Percentiles rank a stretch among this genome's conserved stretches.
phyloP scores from a whole-genome alignment of 2,797 vertebrate genomes.

The Valencia hispanica region DNA sequence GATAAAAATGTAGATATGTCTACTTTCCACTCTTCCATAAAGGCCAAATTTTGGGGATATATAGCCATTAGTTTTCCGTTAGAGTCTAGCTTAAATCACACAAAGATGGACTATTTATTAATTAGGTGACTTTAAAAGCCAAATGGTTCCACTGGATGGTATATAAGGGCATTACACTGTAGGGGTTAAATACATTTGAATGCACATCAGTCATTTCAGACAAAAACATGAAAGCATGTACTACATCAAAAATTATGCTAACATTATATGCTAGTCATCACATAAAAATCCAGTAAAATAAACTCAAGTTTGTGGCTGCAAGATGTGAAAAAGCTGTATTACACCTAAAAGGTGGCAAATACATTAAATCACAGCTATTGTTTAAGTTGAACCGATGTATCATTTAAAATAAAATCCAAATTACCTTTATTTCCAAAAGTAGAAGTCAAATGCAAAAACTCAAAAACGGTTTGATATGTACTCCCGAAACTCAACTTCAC shows the following conservation, averaged over 20 bases:
- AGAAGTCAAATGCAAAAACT: constrained; percentile 62
- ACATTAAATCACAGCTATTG: not conserved
- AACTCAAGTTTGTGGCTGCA: not conserved
- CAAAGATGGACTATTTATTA: not conserved
- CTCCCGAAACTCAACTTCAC: constrained; percentile 90
- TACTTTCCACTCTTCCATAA: no score
- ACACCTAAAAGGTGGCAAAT: constrained; percentile 1
- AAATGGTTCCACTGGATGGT: no score
- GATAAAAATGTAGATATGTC: no score
- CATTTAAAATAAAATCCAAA: constrained; percentile 42
- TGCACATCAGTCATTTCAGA: not conserved
- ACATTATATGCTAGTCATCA: not conserved
- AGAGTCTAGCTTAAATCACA: not conserved
- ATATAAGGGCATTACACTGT: not conserved
- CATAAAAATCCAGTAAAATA: not conserved
- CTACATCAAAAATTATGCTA: not conserved
- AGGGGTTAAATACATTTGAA: not conserved
- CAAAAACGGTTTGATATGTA: constrained; percentile 84
- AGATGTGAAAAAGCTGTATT: not conserved
- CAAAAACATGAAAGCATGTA: not conserved
- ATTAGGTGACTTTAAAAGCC: no score
- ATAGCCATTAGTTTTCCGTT: no score
- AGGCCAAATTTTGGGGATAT: no score
- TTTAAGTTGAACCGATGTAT: constrained; percentile 14
- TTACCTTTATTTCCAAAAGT: constrained; percentile 73